Evolutionary conservation across 2,113 vertebrate species (phyloP).

Genomic region (Empidonax alnorum): DNA sequence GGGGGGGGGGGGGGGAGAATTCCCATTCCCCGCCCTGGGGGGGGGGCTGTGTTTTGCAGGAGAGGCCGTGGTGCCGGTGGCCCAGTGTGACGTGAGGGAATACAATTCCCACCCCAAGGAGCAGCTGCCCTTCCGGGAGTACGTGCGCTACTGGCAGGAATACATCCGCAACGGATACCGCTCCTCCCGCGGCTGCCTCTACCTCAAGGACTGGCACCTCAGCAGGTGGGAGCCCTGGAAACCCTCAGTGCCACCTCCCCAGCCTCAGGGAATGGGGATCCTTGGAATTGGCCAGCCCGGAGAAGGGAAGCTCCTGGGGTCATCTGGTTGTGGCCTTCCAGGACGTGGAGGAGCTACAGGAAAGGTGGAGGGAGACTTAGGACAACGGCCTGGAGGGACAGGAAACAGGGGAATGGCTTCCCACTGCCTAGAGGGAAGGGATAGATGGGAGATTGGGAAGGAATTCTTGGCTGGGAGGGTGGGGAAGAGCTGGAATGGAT

Average conservation of each 20-base stretch:
- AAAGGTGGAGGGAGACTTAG: not conserved
- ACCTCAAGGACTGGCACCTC: constrained; percentile 98
- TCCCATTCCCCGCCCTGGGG: too few relatives aligned
- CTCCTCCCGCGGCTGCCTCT: constrained; percentile 88
- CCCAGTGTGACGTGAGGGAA: constrained; percentile 89
- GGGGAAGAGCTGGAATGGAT: not conserved
- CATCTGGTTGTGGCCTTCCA: not conserved
- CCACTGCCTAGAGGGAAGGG: not conserved
- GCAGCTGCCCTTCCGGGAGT: constrained; percentile 87
- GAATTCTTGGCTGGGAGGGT: not conserved
- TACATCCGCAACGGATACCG: constrained; percentile 80
- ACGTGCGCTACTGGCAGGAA: constrained; percentile 89
- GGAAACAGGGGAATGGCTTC: not conserved
- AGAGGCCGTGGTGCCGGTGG: constrained; percentile 90
- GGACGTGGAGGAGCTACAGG: accelerated
- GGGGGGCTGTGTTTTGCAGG: constrained; percentile 71
- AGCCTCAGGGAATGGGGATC: accelerated
- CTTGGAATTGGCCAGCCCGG: not conserved
- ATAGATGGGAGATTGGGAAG: not conserved
- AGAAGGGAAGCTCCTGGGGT: accelerated
- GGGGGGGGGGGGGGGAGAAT: too few relatives aligned
- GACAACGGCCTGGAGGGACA: not conserved
- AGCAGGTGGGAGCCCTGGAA: constrained; percentile 75
- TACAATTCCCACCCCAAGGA: constrained; percentile 96
- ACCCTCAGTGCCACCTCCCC: not conserved